Percentiles rank a stretch among this genome's conserved stretches.
These are phyloP conservation scores for Anniella stebbinsi DNA, from an alignment of 2,797 vertebrate species.

Conservation along the genomic window DNA sequence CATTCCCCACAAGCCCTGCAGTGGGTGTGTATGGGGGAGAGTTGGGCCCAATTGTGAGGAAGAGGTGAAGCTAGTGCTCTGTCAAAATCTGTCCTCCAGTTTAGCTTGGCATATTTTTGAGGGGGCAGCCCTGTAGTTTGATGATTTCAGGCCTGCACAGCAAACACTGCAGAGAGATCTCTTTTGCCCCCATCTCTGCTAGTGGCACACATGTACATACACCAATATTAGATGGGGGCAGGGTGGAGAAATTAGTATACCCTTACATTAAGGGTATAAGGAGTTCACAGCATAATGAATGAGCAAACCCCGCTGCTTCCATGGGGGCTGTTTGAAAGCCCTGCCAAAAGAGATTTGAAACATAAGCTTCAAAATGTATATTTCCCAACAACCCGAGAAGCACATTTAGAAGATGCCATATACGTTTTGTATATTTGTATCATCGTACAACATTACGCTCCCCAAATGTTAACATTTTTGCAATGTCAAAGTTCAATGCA, in stretches of 20 bases:
- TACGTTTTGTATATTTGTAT: not conserved
- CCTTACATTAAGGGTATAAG: not conserved
- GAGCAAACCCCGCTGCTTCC: not conserved
- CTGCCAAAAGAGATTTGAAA: not conserved
- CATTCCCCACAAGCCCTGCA: no score
- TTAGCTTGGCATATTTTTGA: not conserved
- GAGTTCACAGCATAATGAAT: not conserved
- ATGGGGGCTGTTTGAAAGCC: not conserved
- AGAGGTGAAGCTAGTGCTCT: no score
- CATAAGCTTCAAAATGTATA: not conserved
- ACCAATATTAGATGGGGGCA: not conserved
- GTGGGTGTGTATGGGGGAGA: no score
- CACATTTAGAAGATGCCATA: not conserved
- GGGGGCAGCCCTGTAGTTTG: no score
- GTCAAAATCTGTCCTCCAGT: no score
- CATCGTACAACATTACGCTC: not conserved
- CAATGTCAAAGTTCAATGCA: constrained; percentile 2
- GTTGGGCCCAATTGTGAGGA: no score
- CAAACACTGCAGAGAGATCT: not conserved
- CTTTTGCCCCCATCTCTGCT: not conserved
- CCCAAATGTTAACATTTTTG: constrained; percentile 6
- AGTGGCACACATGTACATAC: no score
- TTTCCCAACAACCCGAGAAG: not conserved
- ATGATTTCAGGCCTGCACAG: not conserved
- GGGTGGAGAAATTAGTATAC: not conserved